Evolutionary conservation across 2,888 invertebrate genomes (phyloP).

Genomic region (Rhodophaea formosa): DNA sequence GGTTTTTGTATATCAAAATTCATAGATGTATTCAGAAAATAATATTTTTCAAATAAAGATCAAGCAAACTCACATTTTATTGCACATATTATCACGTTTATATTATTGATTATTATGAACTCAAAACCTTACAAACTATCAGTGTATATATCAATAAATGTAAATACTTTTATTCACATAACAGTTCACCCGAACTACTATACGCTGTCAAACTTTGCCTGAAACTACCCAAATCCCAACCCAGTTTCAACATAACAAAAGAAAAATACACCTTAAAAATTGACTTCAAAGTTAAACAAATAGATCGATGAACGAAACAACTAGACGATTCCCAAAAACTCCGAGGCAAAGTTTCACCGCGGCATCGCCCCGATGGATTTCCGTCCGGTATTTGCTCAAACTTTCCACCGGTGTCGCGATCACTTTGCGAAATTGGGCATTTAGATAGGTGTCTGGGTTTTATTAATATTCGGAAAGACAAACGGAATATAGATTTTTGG

Average conservation of each 20-base stretch:
- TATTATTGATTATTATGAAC: no score
- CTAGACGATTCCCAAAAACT: constrained; percentile 10
- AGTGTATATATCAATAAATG: no score
- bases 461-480: constrained; percentile 13
- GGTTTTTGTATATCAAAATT: no score
- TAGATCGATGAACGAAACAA: constrained; percentile 5
- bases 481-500: neutral
- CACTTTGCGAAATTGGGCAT: constrained; percentile 11
- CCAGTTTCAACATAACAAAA: constrained; percentile 1
- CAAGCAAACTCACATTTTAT: no score
- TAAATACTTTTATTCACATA: no score
- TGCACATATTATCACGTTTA: no score
- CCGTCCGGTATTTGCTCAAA: constrained; percentile 3
- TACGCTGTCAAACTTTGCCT: neutral
- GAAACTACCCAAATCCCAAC: neutral
- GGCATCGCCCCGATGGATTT: constrained; percentile 14
- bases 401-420: neutral
- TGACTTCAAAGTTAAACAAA: constrained; percentile 2
- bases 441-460: constrained; percentile 2
- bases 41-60: no score
- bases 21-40: no score
- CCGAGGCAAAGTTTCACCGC: constrained; percentile 5
- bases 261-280: constrained; percentile 2
- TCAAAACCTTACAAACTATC: no score
- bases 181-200: neutral